Evolutionary conservation across 2,888 invertebrate species (phyloP), one percentile per base, ranked within the genome.

Genomic region (Ennomos erosarius): DNA sequence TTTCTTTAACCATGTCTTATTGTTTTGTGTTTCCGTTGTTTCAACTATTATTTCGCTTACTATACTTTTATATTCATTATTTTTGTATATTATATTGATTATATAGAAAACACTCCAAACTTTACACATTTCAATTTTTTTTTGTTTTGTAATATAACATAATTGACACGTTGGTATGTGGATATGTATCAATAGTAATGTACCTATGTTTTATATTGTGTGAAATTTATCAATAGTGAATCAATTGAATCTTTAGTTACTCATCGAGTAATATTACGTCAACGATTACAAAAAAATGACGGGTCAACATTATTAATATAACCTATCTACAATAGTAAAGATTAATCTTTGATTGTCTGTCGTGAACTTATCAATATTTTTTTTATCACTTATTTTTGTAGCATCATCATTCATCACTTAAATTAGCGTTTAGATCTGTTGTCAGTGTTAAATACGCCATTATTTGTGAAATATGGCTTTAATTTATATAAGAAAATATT

Each of bases 231-330:
- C 59, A 47, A 55, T 55, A 38, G 49, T 49, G 50, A 43, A 51
- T 51, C 45, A 46, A 36, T 51, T 55, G 46, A 46, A 54, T 36
- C 40, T 40, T 35, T 40, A 59, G 46, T 59, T 48, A 55, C 51
- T 60, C 55, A 60, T 52, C 50, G 11, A 52, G 39, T 48, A 42
- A 35, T 33, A 43, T 55, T 59, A 59, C 59, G 51, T 60, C 47
- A 60, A 0, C 6, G 26, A 26, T 11, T 39, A 33, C 44, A 43
- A 55, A 55, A 59, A 55, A 51, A 42, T 46, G n/a, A 46, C 42
- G 34, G 50, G 50, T 60, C 51, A 55, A 52, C 40, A 46, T 38
- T 42, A 54, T 37, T 35, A 50, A 37, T 36, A 9, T 43, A n/a
- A 38, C 34, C 39, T 54, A 34, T 34, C 16, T 16, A 16, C 16